Evolutionary conservation across 2,888 invertebrate species (phyloP).

Genomic region (Drosophila algonquin): DNA sequence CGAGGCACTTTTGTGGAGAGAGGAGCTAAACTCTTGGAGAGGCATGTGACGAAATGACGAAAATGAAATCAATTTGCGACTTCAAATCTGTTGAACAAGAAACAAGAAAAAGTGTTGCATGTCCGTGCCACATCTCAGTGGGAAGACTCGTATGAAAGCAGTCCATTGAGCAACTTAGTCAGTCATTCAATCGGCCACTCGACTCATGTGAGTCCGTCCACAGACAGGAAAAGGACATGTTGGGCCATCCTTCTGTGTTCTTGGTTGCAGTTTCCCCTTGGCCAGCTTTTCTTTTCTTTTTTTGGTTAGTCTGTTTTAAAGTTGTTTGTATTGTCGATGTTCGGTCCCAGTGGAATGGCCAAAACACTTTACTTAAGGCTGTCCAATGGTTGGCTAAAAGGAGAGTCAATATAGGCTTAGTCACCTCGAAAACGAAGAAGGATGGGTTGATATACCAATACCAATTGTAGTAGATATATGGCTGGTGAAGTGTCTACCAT

Average conservation of each 20-base stretch:
- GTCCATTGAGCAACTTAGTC: constrained; percentile 26
- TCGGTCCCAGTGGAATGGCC: constrained; percentile 5
- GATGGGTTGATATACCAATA: neutral
- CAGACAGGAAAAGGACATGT: neutral
- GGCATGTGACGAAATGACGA: constrained; percentile 49
- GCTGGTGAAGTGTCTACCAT: too few species aligned
- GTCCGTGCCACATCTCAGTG: neutral
- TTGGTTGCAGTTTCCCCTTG: neutral
- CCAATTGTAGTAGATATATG: too few species aligned
- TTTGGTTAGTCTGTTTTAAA: constrained; percentile 12
- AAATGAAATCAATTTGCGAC: constrained; percentile 70
- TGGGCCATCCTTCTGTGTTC: constrained; percentile 20
- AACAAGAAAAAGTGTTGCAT: constrained; percentile 37
- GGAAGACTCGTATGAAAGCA: neutral
- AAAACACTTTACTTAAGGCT: neutral
- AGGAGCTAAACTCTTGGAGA: constrained; percentile 29
- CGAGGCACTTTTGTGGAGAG: constrained; percentile 12
- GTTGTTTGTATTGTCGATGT: constrained; percentile 12
- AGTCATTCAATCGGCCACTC: constrained; percentile 46
- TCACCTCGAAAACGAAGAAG: neutral
- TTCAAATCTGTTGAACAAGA: constrained; percentile 64
- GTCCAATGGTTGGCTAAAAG: neutral
- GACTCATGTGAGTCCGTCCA: constrained; percentile 12
- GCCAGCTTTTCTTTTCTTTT: neutral
- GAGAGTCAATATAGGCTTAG: neutral